Evolutionary conservation across 2,888 invertebrate genomes (phyloP).

Genomic region (Schrankia costaestrigalis): DNA sequence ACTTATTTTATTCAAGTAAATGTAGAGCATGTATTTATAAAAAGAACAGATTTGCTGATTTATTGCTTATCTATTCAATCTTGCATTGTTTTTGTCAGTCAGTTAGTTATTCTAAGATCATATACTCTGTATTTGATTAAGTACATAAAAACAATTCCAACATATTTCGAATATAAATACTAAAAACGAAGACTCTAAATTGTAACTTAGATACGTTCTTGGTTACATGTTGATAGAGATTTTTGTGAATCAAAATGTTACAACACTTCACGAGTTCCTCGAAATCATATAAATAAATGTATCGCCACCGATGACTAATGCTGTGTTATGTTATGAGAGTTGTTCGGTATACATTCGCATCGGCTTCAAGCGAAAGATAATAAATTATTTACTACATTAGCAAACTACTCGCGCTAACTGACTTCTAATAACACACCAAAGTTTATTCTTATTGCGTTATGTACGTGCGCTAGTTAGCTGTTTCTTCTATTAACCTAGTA

Average conservation of each 20-base stretch:
- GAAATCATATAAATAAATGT: constrained; percentile 32
- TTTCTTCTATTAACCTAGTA: no score
- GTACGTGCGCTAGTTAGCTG: no score
- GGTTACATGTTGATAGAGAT: constrained; percentile 27
- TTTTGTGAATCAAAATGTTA: constrained; percentile 35
- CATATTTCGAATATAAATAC: constrained; percentile 5
- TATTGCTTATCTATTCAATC: neutral
- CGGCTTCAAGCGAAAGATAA: constrained; percentile 21
- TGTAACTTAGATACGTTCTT: constrained; percentile 18
- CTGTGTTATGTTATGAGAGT: constrained; percentile 36
- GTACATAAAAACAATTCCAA: neutral
- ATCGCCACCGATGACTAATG: constrained; percentile 30
- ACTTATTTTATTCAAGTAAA: no score
- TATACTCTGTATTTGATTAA: no score
- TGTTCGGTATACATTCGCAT: constrained; percentile 17
- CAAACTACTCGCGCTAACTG: constrained; percentile 17
- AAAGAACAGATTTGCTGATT: no score
- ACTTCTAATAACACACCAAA: no score
- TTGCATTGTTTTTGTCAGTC: neutral
- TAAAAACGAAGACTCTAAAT: constrained; percentile 8
- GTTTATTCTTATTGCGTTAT: no score
- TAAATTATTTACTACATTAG: constrained; percentile 22
- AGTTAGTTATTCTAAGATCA: no score
- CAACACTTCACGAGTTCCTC: constrained; percentile 21
- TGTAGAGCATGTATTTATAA: no score